Evolutionary conservation across 1,140 invertebrate genomes (phyloP), one percentile per base, ranked within the genome.

Genomic region (Leptinotarsa texana): DNA sequence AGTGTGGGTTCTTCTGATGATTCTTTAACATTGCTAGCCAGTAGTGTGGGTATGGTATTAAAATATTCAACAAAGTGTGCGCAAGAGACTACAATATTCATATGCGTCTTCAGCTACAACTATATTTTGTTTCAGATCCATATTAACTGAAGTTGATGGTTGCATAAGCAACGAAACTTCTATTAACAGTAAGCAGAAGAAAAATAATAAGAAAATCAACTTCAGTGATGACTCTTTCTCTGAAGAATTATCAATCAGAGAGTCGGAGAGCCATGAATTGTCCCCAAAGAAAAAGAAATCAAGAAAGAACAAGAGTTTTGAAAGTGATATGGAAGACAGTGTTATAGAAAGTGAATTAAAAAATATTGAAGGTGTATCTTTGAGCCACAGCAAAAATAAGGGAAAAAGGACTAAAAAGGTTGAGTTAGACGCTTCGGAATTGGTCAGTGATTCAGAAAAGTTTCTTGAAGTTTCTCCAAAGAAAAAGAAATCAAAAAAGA

Each of bases 61-160:
- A n/a, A n/a, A n/a, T n/a, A n/a, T n/a, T n/a, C n/a, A n/a, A n/a
- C n/a, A n/a, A n/a, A 27, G 2, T 27, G 5, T 27, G 27, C 27
- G 0, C 5, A 27, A 27, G 27, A 27, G 27, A 27, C 27, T 27
- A 27, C 27, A 27, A 6, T 27, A 27, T 27, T 6, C 6, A 27
- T 27, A 6, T 6, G 5, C 5, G 27, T 27, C 5, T 27, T 27
- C 27, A 3, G 8, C 8, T 42, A 42, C 33, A 42, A 42, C 33
- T 11, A n/a, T 57, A 67, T 67, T 27, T 22, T 67, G 17, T 67
- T 67, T 22, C 42, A 67, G 65, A 67, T 67, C 65, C 18, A 67
- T 67, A 17, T 6, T 67, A 67, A 22, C 18, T 67, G 42, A 67
- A 67, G 22, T 27, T 27, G 65, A 67, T 27, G 42, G 13, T 67